These are phyloP conservation scores for Zaprionus kolodkinae DNA, from an alignment of 1,140 invertebrate genomes.

Conservation along the genomic window DNA sequence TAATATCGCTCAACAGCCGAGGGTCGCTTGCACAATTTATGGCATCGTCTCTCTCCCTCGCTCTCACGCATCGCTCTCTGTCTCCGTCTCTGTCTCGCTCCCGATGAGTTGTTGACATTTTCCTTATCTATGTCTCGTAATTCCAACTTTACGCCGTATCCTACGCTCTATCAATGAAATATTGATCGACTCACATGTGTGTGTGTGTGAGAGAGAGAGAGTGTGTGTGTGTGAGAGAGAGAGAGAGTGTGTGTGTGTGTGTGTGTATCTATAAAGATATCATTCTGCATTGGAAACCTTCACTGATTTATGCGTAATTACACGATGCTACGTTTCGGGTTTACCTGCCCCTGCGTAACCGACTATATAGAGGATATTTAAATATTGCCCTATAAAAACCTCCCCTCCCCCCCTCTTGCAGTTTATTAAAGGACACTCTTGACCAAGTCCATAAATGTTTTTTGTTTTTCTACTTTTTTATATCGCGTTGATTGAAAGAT, in stretches of 20 bases:
- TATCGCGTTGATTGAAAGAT: slow-evolving; percentile 35
- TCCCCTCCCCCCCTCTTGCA: neutral
- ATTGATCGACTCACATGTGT: slow-evolving; percentile 56
- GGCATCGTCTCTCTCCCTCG: slow-evolving; percentile 46
- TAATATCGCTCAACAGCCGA: slow-evolving; percentile 55
- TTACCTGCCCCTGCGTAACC: slow-evolving; percentile 25
- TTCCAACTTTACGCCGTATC: slow-evolving; percentile 35
- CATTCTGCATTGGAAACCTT: slow-evolving; percentile 60
- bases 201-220: too few relatives aligned
- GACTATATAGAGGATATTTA: slow-evolving; percentile 49
- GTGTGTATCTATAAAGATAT: slow-evolving; percentile 67
- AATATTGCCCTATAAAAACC: slow-evolving; percentile 67
- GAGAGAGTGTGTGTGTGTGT: neutral
- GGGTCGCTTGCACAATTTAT: slow-evolving; percentile 60
- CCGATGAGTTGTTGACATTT: slow-evolving; percentile 74
- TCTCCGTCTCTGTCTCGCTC: slow-evolving; percentile 33
- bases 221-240: neutral
- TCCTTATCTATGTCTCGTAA: slow-evolving; percentile 55
- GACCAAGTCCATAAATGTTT: slow-evolving; percentile 56
- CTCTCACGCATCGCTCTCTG: slow-evolving; percentile 6
- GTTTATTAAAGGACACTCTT: slow-evolving; percentile 71
- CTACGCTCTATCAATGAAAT: slow-evolving; percentile 73
- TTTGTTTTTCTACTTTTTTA: slow-evolving; percentile 32
- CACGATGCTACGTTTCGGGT: slow-evolving; percentile 7
- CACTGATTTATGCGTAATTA: slow-evolving; percentile 72